Evolutionary conservation across 2,888 invertebrate species (phyloP).

Genomic region (Ectemnius continuus): DNA sequence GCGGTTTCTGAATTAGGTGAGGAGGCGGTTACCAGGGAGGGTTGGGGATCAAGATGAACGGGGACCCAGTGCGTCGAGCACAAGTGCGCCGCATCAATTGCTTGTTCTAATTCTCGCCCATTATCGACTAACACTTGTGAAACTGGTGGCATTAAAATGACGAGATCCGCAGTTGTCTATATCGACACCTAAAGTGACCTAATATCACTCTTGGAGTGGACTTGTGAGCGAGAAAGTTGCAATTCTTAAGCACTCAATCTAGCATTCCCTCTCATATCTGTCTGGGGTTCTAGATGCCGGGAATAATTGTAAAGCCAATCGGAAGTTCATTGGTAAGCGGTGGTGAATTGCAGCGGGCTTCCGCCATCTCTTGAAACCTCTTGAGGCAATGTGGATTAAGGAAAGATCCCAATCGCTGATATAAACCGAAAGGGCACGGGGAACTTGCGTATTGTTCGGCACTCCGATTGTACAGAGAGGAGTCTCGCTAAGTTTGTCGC

Average conservation of each 20-base stretch:
- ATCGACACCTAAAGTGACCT: no score
- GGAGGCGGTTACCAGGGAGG: not conserved
- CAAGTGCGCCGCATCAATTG: no score
- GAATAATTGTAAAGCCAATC: constrained; percentile 47
- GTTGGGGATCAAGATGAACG: no score
- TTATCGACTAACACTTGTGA: no score
- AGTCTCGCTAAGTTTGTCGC: constrained; percentile 52
- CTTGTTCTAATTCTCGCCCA: no score
- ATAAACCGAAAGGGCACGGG: constrained; percentile 53
- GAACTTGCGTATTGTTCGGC: constrained; percentile 57
- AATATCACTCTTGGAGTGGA: no score
- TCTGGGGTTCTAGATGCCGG: not conserved
- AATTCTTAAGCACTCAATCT: no score
- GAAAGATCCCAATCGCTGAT: constrained; percentile 56
- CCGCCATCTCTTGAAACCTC: constrained; percentile 57
- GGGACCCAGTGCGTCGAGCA: no score
- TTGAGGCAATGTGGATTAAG: constrained; percentile 54
- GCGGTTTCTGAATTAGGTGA: not conserved
- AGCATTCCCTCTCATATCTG: no score
- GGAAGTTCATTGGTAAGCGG: constrained; percentile 40
- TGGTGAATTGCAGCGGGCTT: constrained; percentile 47
- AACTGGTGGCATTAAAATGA: no score
- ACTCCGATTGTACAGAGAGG: constrained; percentile 43
- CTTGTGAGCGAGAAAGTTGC: no score
- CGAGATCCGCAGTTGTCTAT: no score